Base-by-base conservation (phyloP, 2,113 vertebrate species). In the Suncus etruscus region DNA sequence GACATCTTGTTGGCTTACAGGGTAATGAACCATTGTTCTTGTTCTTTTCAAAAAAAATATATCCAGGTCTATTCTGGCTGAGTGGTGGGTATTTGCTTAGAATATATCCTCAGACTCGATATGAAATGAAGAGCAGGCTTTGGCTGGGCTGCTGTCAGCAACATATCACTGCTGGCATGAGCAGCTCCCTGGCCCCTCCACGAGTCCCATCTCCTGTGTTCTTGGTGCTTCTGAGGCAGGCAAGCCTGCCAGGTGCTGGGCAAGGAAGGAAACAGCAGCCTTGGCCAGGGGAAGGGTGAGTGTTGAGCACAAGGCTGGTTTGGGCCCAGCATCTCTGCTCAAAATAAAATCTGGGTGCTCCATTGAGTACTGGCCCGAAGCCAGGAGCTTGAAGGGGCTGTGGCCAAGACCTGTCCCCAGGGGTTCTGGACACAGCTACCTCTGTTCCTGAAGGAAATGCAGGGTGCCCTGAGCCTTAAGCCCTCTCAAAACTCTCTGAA, bases 131-230 rank as follows among this genome's bases (percentile, higher is more conserved):
- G 39, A n/a, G 58, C 91, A 1, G n/a, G 54, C 8, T 8, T 58
- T 47, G n/a, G 4, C 72, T 54, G 25, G 68, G 11, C 8, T 8
- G 39, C 39, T 47, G 11, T 63, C 24, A 32, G 65, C 54, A 11
- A 39, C 10, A 15, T 58, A 45, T 45, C 75, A 0, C 10, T 66
- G 20, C 8, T 2, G 65, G 45, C 74, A 4, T 8, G 8, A 3
- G 8, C 58, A 3, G 25, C 12, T 51, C 74, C 70, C 73, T 0
- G 11, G 77, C 51, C 47, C 50, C 7, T 12, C n/a, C 3, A 0
- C 6, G 25, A 2, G 14, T 66, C 51, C 61, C 4, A 0, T 31
- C 15, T 11, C 29, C 24, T 0, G 0, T 15, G 27, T 48, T 70
- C 83, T 66, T n/a, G 18, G 2, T 9, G 32, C 31, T 29, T 50